phyloP scores from a whole-genome alignment of 2,797 vertebrate genomes.

The Oophaga sylvatica region DNA sequence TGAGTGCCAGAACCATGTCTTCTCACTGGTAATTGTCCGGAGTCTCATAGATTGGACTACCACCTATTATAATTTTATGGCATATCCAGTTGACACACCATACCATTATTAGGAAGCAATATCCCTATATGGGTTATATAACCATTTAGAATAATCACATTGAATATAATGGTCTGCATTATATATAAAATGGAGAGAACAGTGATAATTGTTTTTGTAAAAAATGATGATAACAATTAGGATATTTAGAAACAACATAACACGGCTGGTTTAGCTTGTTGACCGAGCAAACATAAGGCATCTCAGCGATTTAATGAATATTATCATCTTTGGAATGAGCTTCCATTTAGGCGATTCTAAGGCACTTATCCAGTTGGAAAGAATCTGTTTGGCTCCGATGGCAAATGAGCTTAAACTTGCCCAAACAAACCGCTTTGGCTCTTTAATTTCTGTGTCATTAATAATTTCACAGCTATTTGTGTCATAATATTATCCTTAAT shows the following conservation, averaged over 20 bases:
- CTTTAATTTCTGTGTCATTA: neutral
- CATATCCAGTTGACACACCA: too few species aligned
- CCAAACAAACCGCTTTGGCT: constrained; percentile 24
- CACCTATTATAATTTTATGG: too few species aligned
- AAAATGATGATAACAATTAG: neutral
- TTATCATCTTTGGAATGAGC: constrained; percentile 12
- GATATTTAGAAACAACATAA: neutral
- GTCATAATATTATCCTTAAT: constrained; percentile 22
- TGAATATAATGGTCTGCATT: neutral
- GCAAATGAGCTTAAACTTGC: constrained; percentile 30
- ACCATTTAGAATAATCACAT: neutral
- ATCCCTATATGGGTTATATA: neutral
- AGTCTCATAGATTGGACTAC: too few species aligned
- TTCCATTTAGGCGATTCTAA: constrained; percentile 4
- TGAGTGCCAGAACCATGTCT: too few species aligned
- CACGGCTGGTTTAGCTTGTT: neutral
- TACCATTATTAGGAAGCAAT: too few species aligned
- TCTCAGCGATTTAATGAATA: constrained; percentile 10
- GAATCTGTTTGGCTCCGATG: constrained; percentile 32
- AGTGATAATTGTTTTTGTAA: neutral
- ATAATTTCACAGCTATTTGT: neutral
- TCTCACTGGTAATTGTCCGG: too few species aligned
- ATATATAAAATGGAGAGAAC: neutral
- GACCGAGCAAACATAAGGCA: constrained; percentile 40
- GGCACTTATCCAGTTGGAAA: constrained; percentile 52